Base-by-base conservation (phyloP, 2,113 vertebrate genomes). In the Triplophysa siluroides region DNA sequence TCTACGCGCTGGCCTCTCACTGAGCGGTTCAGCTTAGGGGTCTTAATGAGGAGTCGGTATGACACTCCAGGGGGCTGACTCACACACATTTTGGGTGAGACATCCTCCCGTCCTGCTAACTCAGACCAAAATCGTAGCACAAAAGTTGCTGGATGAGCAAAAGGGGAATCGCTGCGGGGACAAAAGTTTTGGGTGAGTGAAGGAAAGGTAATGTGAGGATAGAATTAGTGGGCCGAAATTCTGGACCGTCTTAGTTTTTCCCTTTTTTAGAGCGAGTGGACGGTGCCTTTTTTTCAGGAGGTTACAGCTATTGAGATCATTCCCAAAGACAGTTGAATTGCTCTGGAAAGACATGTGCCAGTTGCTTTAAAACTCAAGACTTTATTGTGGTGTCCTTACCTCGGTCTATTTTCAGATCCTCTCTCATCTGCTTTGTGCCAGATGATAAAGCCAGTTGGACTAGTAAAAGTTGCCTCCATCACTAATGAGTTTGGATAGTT, bases 101-200 rank as follows among this genome's bases (percentile, higher is more conserved):
- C 79, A 64, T 85, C 78, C 85, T 66, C 58, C 73, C 69, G 74
- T 81, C 81, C 78, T 86, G 81, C 83, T 81, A 81, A 81, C 79
- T 72, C 43, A 78, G 65, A 73, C 58, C 76, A 82, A 80, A 86
- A 81, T 71, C 26, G 50, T 19, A 67, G 58, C n/a, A 12, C 26
- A 75, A 66, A 81, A 82, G 73, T 63, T 82, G 82, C 85, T 77
- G 72, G 74, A 24, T 70, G 38, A 78, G 73, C 80, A 77, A 81
- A 83, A 86, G 78, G 56, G 23, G 24, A 60, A 60, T 62, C 63
- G 60, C 78, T 60, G 45, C 16, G 45, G 58, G 67, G 71, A 62
- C 38, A 68, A 63, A 64, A 80, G 67, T 58, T 43, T 29, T 45
- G 63, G 61, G 63, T 38, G 26, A 67, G 29, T 19, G 19, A 33